These are phyloP conservation scores for Diploscapter pachys DNA, from an alignment of 1,140 invertebrate species.

Conservation along the genomic window DNA sequence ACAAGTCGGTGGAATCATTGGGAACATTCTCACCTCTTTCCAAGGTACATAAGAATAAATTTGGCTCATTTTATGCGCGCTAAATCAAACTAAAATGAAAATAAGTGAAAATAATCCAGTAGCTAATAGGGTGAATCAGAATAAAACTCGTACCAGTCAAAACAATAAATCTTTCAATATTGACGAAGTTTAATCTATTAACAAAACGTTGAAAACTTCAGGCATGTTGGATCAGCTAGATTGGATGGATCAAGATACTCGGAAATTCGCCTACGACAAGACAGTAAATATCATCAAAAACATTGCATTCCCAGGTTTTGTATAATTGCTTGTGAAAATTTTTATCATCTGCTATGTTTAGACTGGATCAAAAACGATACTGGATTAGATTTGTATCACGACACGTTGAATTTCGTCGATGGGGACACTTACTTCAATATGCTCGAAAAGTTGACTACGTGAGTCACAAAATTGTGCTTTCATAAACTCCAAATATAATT, in stretches of 20 bases:
- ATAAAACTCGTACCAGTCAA: no score
- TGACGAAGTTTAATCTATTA: no score
- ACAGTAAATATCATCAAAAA: constrained; percentile 33
- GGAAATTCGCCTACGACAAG: constrained; percentile 35
- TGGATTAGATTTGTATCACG: constrained; percentile 25
- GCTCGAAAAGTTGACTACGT: constrained; percentile 23
- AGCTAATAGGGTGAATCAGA: no score
- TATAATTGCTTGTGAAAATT: no score
- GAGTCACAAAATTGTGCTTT: neutral
- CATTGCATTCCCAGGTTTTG: constrained; percentile 37
- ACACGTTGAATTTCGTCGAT: constrained; percentile 6
- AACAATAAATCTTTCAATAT: no score
- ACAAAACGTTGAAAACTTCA: no score
- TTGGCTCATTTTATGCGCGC: no score
- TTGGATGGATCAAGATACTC: constrained; percentile 33
- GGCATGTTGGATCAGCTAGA: constrained; percentile 37
- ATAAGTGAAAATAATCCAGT: no score
- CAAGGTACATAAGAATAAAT: constrained; percentile 7
- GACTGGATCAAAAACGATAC: constrained; percentile 36
- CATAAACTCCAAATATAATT: no score
- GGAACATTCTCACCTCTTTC: constrained; percentile 35
- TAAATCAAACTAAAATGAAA: no score
- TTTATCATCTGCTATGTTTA: no score
- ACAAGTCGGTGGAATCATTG: constrained; percentile 33
- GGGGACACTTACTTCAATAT: constrained; percentile 30